Evolutionary conservation across 1,140 invertebrate species (phyloP), one percentile per base, ranked within the genome.

Genomic region (Bombyx mandarina): DNA sequence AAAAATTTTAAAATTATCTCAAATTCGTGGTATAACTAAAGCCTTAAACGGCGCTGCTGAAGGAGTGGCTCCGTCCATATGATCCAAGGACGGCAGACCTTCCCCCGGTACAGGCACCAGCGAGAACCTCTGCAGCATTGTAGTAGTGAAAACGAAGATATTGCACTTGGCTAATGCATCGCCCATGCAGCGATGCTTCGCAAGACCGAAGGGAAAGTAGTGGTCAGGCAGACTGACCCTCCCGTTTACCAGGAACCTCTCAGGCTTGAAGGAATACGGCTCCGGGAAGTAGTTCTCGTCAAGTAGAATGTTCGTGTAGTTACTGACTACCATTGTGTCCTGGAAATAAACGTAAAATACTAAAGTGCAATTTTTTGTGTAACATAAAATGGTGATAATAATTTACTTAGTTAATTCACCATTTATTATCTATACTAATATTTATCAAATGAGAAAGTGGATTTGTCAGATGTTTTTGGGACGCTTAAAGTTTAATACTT

Each of bases 301-400:
- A 88, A 93, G 93, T 26, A 96, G 87, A 51, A 94, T 90, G 53
- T 91, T 91, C 58, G 93, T 92, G 65, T 95, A 93, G 75, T 96
- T 97, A n/a, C 92, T 92, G 6, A 97, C 89, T 1, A 97, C 90
- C 90, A 95, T 94, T 22, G 94, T 94, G 60, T 95, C 93, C 92
- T 94, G 71, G 12, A 89, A 89, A 50, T 18, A 18, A 35, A 35
- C 26, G 26, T 35, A 35, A 3, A 3, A 35, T 35, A 3, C 2
- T 35, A 35, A 35, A 35, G 26, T 35, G 12, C 12, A 18, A 35
- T 35, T 35, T 35, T 35, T 35, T 35, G 2, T 18, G 12, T 18
- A 18, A 18, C 12, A 18, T 18, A 18, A 18, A 18, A 18, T 18
- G 12, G 12, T 18, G 12, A 18, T 18, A 18, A 18, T 18, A 18